These are phyloP conservation scores for Chouioia cunea DNA, from an alignment of 2,888 invertebrate species.

Conservation along the genomic window DNA sequence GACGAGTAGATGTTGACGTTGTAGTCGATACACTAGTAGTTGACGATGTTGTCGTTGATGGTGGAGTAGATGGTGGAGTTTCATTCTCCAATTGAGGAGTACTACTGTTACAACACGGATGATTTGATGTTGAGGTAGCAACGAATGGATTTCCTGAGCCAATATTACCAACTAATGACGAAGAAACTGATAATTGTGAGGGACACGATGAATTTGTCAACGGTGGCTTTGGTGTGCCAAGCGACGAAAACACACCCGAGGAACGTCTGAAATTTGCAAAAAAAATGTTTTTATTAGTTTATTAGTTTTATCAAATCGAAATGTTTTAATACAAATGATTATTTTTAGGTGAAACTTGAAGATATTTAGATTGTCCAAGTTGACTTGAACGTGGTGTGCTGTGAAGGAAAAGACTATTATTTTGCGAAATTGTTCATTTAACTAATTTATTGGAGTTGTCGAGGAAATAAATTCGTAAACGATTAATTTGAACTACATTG, in stretches of 20 bases:
- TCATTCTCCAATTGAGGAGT: conserved; percentile 59
- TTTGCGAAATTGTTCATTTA: no score
- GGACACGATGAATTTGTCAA: conserved; percentile 7
- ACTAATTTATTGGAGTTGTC: no score
- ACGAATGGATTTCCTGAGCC: conserved; percentile 13
- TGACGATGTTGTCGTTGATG: conserved; percentile 35
- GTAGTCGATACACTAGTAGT: conserved; percentile 34
- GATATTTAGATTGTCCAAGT: no score
- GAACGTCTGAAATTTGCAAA: conserved; percentile 24
- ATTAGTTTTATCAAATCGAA: background rate
- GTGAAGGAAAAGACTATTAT: no score
- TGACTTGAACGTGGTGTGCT: no score
- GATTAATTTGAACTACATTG: no score
- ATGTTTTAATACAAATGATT: conserved; percentile 1
- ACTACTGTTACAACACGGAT: background rate
- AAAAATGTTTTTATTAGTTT: background rate
- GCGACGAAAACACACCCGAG: background rate
- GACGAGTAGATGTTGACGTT: conserved; percentile 48
- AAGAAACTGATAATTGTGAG: conserved; percentile 28
- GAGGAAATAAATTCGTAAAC: no score
- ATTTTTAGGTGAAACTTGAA: no score
- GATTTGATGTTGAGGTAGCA: background rate
- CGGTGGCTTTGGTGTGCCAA: conserved; percentile 8
- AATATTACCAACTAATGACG: conserved; percentile 22
- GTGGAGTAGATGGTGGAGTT: conserved; percentile 48